Evolutionary conservation across 2,113 vertebrate genomes (phyloP), one percentile per base, ranked within the genome.

Genomic region (Lophura nycthemera): DNA sequence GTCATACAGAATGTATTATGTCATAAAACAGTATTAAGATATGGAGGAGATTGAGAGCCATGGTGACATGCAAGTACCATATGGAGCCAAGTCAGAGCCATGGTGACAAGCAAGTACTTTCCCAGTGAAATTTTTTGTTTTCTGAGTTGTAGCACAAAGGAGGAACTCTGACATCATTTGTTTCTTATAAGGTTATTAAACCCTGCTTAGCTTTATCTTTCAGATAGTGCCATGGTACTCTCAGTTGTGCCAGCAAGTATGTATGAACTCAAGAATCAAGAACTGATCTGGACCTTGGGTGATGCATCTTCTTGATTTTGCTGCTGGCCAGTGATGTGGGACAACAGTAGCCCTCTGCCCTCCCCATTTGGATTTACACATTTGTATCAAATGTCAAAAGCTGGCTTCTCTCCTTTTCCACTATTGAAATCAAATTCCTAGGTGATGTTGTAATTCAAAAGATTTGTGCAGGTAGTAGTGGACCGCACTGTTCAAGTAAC

Each of bases 1-100:
- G 94, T 92, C 89, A 94, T 83, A 54, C 50, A 93, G 63, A 94
- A 95, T 90, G 47, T 89, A 94, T 94, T 92, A 13, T 59, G 72
- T 91, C 77, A 72, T 95, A 92, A 93, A 94, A 77, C n/a, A 76
- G 32, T 88, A 77, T 93, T 89, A 96, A 94, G 54, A 73, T 87
- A 47, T 71, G 82, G 92, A 89, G 32, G 54, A 92, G 45, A 92
- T 30, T 42, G 69, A 86, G 65, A 32, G 48, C 52, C 24, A 29
- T 82, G 79, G 77, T 93, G 63, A 94, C 42, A 60, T 80, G 43
- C 59, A 74, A 52, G 56, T 30, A 43, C 32, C n/a, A n/a, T n/a
- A n/a, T n/a, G n/a, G n/a, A n/a, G n/a, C n/a, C 56, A 24, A 86
- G 63, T 89, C 60, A 38, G 24, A 92, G 45, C 52, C 24, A 29